A percentile compares a stretch with the other conserved stretches of the same genome.
These are phyloP conservation scores for Porites evermanni DNA, from an alignment of 92 coral and sea anemone species.

Conservation along the genomic window DNA sequence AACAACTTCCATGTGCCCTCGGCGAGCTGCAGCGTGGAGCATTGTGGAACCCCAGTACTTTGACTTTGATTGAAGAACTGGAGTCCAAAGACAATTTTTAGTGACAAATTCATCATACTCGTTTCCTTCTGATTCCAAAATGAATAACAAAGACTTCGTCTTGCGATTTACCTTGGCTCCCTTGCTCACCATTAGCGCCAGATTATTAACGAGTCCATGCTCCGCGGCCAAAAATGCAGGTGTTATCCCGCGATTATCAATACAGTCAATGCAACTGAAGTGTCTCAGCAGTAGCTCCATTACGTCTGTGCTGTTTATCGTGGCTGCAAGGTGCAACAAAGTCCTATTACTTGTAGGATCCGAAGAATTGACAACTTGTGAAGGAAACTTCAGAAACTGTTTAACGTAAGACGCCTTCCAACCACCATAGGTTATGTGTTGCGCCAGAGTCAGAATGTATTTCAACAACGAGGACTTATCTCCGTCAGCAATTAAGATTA, in stretches of 20 bases:
- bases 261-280: conserved; percentile 52
- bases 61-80: conserved; percentile 45
- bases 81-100: neutral
- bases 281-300: conserved; percentile 44
- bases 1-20: conserved; percentile 52
- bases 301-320: conserved; percentile 35
- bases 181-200: conserved; percentile 43
- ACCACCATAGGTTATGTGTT: conserved; percentile 43
- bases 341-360: conserved; percentile 40
- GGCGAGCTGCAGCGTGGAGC: conserved; percentile 41
- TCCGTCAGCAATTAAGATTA: conserved; percentile 4
- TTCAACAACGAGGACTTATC: conserved; percentile 7
- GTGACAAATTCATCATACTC: conserved; percentile 1
- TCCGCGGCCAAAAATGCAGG: no score
- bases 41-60: conserved; percentile 53
- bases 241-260: conserved; percentile 18
- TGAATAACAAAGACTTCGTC: conserved; percentile 13
- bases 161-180: conserved; percentile 66
- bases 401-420: conserved; percentile 42
- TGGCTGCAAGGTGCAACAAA: conserved; percentile 69
- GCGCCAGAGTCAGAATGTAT: conserved; percentile 31
- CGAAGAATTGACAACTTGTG: conserved; percentile 45
- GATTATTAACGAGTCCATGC: no score
- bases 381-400: conserved; percentile 41
- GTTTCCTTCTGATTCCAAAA: neutral